Evolutionary conservation across 2,797 vertebrate genomes (phyloP), one percentile per base, ranked within the genome.

Genomic region (Gymnoscopelus braueri): DNA sequence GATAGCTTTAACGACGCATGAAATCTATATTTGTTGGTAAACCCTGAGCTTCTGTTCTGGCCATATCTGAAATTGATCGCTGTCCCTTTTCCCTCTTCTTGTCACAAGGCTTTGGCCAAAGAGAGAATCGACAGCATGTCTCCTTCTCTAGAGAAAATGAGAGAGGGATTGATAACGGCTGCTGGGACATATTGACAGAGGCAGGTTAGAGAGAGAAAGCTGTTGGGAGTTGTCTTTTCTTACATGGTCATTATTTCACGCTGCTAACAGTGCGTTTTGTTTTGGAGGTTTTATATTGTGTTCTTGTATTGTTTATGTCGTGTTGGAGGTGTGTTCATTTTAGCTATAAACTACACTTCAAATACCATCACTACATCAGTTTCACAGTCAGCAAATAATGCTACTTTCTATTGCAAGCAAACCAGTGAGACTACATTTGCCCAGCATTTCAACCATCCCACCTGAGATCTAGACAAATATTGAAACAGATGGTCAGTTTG

Each of bases 1-100:
- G 79, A 90, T 91, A 90, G 84, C 84, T 82, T 90, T 92, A 93
- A 92, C 90, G 87, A 90, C 26, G 84, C 90, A 87, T 92, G 88
- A 90, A 92, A 92, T 92, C 92, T 91, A 83, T 86, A 29, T 92
- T 88, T 92, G 90, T 91, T 91, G 82, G 90, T 90, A 89, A 91
- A 92, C 88, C 83, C 78, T 80, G 76, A 55, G 85, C 88, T 85
- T 72, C 56, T 44, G 86, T 86, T 72, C 56, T 44, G 86, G 84
- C 85, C 86, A 87, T 90, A 89, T 91, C 91, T 92, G 83, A 87
- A 91, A 93, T 92, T 91, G 91, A 92, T 91, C 89, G 84, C 82
- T 68, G 69, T 81, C 85, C 83, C 75, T 65, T 68, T 63, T 80
- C 70, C 71, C 56, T 72, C 44, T 35, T 63, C 83, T 78, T 62